A percentile compares a stretch with the other conserved stretches of the same genome.
These are phyloP conservation scores for Neodiprion lecontei DNA, from an alignment of 1,140 invertebrate species.

Conservation along the genomic window DNA sequence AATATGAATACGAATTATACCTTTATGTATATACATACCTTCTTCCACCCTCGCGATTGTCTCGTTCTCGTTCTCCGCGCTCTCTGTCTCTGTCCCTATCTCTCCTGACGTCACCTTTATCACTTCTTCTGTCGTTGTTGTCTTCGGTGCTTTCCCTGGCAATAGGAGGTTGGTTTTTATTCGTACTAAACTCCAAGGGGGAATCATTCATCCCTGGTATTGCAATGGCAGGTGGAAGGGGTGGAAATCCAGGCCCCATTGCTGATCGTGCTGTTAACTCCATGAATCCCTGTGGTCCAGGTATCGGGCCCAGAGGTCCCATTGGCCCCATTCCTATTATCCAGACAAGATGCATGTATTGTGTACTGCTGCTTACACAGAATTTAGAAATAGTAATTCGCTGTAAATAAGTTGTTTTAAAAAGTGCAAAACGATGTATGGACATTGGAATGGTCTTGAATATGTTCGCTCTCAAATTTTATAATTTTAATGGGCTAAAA, in stretches of 20 bases:
- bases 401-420: not conserved
- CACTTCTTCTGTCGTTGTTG: conserved; percentile 51
- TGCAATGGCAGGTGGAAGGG: conserved; percentile 52
- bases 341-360: conserved; percentile 15
- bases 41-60: conserved; percentile 46
- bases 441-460: not conserved
- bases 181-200: conserved; percentile 72
- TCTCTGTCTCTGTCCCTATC: conserved; percentile 49
- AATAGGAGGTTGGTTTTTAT: conserved; percentile 70
- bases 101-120: conserved; percentile 57
- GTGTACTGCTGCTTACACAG: no score
- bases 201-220: conserved; percentile 71
- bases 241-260: conserved; percentile 49
- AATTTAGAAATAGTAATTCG: not conserved
- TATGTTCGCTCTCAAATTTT: no score
- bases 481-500: no score
- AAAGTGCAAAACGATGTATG: not conserved
- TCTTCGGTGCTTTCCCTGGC: conserved; percentile 60
- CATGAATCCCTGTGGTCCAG: conserved; percentile 59
- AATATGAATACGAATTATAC: no score
- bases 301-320: conserved; percentile 54
- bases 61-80: conserved; percentile 36
- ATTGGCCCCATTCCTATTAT: conserved; percentile 56
- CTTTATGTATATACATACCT: conserved; percentile 33
- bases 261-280: conserved; percentile 52